A percentile compares a stretch with the other conserved stretches of the same genome.
Evolutionary conservation across 2,113 vertebrate species (phyloP).

Genomic region (Phylloscopus trochilus): DNA sequence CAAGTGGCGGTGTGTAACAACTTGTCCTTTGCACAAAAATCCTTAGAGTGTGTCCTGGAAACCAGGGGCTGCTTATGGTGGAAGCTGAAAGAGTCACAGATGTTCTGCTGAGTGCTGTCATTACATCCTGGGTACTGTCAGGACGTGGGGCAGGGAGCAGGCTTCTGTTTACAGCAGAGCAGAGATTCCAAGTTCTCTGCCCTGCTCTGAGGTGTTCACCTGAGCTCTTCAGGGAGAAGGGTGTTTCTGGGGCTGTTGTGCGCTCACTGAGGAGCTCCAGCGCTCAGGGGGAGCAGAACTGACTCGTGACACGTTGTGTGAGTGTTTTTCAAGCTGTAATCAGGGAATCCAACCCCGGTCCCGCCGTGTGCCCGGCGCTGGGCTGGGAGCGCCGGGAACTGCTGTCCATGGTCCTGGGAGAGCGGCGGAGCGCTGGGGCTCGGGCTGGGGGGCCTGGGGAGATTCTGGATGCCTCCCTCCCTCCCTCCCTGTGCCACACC

Average conservation of each 20-base stretch:
- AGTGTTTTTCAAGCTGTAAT: not conserved
- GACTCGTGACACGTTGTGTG: rapidly evolving
- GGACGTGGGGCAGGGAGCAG: rapidly evolving
- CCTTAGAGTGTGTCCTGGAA: not conserved
- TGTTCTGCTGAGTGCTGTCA: not conserved
- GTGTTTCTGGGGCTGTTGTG: not conserved
- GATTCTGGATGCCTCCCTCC: rapidly evolving
- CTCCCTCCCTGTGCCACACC: rapidly evolving
- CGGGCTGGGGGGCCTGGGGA: not conserved
- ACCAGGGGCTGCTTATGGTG: not conserved
- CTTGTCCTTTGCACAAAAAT: not conserved
- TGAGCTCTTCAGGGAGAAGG: rapidly evolving
- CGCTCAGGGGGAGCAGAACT: rapidly evolving
- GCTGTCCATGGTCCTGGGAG: slow-evolving; percentile 65
- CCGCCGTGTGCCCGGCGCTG: not conserved
- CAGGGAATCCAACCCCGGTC: rapidly evolving
- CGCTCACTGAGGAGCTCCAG: rapidly evolving
- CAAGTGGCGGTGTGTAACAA: not conserved
- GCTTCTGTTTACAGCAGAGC: not conserved
- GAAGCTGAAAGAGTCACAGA: not conserved
- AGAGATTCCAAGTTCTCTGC: not conserved
- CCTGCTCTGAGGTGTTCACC: rapidly evolving
- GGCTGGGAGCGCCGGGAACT: not conserved
- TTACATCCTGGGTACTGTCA: not conserved
- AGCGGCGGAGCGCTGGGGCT: not conserved